A percentile compares a stretch with the other conserved stretches of the same genome.
Conservation (phyloP, 2,797 vertebrate species). For the Danio choprae region DNA sequence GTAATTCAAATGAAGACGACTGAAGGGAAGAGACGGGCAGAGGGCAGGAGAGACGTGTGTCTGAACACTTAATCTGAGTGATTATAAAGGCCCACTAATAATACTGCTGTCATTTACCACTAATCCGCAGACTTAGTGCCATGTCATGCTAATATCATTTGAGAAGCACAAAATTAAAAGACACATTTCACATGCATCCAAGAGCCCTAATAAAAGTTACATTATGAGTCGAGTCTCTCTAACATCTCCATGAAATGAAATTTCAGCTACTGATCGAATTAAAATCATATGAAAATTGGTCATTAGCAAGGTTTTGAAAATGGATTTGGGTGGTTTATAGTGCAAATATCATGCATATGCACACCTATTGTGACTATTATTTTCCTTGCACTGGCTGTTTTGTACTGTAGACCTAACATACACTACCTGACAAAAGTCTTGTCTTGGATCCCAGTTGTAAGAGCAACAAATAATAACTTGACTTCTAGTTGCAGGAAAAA, state of each 20-base stretch:
- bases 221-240: neutral
- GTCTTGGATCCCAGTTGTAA: too few relatives aligned
- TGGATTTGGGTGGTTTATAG: neutral
- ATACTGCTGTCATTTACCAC: slow-evolving; percentile 13
- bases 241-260: neutral
- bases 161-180: slow-evolving; percentile 8
- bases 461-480: too few relatives aligned
- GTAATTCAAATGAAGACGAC: neutral
- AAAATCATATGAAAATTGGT: neutral
- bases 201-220: neutral
- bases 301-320: neutral
- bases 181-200: neutral
- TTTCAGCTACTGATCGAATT: neutral
- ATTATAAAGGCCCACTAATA: slow-evolving; percentile 22
- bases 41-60: slow-evolving; percentile 7
- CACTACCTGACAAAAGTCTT: too few relatives aligned
- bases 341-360: neutral
- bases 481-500: too few relatives aligned
- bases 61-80: slow-evolving; percentile 1
- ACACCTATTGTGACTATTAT: neutral
- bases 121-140: slow-evolving; percentile 35
- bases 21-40: too few relatives aligned
- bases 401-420: neutral
- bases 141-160: slow-evolving; percentile 29
- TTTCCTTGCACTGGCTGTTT: neutral